Conservation (phyloP, 2,888 invertebrate species). For the Brachylomia viminalis region DNA sequence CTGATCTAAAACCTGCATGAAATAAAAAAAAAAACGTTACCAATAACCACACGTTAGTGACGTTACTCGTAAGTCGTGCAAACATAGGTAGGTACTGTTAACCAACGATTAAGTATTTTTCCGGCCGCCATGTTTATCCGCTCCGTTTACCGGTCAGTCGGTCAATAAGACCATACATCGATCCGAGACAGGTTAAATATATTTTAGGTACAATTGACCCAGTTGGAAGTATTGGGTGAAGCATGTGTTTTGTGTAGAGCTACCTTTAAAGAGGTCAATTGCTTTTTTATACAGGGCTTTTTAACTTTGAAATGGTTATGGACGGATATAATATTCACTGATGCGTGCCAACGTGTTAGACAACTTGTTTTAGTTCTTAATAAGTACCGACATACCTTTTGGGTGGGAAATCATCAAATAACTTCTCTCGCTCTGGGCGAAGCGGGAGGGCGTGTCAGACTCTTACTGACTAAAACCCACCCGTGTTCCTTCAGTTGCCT, state of each 20-base stretch:
- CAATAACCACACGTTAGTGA: neutral
- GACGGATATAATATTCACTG: neutral
- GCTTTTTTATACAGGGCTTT: constrained; percentile 7
- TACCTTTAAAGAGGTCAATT: constrained; percentile 43
- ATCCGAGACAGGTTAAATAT: constrained; percentile 58
- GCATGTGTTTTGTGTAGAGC: constrained; percentile 18
- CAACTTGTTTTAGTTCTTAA: too few relatives aligned
- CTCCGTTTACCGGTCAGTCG: constrained; percentile 61
- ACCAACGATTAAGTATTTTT: constrained; percentile 54
- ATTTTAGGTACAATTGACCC: constrained; percentile 59
- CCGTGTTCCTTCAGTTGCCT: too few relatives aligned
- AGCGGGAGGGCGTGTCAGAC: too few relatives aligned
- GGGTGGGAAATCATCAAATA: too few relatives aligned
- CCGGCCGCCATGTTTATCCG: constrained; percentile 48
- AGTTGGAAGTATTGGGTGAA: constrained; percentile 38
- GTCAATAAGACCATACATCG: constrained; percentile 60
- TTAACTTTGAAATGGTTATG: neutral
- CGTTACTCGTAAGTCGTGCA: constrained; percentile 30
- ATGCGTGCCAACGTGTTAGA: neutral
- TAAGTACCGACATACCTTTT: too few relatives aligned
- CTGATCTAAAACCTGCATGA: neutral
- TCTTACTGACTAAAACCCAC: too few relatives aligned
- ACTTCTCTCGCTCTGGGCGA: too few relatives aligned
- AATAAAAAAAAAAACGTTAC: neutral
- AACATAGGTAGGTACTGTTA: constrained; percentile 41